Evolutionary conservation across 2,797 vertebrate genomes (phyloP).

Genomic region (Paguma larvata): DNA sequence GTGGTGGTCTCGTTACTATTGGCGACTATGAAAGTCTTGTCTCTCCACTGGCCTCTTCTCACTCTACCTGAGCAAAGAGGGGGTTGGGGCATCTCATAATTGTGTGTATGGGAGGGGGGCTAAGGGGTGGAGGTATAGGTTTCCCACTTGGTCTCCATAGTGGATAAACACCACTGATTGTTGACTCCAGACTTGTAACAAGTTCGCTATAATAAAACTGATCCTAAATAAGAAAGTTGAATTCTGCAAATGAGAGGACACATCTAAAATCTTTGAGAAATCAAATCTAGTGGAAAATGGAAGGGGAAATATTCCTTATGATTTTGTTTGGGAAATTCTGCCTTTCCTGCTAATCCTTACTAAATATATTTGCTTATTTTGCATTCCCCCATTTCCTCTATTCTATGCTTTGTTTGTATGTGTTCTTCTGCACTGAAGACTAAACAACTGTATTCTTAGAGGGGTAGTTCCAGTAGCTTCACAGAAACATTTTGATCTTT

Average conservation of each 20-base stretch:
- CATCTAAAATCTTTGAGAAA: conserved; percentile 11
- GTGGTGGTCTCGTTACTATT: neutral
- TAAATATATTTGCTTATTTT: conserved; percentile 34
- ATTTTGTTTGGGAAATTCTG: conserved; percentile 14
- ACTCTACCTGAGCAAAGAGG: neutral
- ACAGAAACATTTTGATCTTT: conserved; percentile 53
- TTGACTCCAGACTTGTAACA: neutral
- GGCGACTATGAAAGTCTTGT: neutral
- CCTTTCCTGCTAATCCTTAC: neutral
- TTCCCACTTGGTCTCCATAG: neutral
- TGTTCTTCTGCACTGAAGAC: neutral
- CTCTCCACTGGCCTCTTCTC: neutral
- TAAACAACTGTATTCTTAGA: conserved; percentile 5
- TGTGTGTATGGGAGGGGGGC: neutral
- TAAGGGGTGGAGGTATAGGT: neutral
- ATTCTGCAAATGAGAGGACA: neutral
- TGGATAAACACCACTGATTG: neutral
- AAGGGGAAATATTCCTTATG: neutral
- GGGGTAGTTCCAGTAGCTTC: neutral
- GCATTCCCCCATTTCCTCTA: neutral
- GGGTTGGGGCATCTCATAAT: neutral
- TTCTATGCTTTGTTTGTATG: neutral
- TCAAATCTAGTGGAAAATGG: conserved; percentile 18
- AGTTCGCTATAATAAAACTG: neutral
- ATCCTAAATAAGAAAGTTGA: neutral